phyloP scores from a whole-genome alignment of 2,797 vertebrate species.

The Microctenopoma steveboyesi region DNA sequence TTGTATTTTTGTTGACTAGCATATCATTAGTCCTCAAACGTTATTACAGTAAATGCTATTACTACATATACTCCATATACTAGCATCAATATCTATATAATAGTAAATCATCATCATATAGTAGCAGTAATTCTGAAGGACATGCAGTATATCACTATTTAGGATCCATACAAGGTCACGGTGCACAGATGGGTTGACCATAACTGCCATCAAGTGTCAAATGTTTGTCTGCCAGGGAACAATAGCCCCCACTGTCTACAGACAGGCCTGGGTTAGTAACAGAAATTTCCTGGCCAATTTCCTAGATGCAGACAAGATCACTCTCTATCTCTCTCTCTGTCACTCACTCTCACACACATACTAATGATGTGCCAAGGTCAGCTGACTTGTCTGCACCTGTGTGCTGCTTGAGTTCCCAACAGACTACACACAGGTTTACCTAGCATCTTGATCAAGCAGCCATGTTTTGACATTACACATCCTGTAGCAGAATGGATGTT shows the following conservation, averaged over 20 bases:
- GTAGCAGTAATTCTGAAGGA: neutral
- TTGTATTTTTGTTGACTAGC: neutral
- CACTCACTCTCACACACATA: slow-evolving; percentile 16
- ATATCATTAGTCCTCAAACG: no score
- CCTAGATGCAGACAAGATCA: slow-evolving; percentile 47
- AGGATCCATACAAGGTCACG: slow-evolving; percentile 28
- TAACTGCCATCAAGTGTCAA: slow-evolving; percentile 13
- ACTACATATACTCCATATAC: no score
- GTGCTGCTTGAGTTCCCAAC: slow-evolving; percentile 45
- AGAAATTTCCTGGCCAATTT: slow-evolving; percentile 52
- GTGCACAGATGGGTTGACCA: slow-evolving; percentile 11
- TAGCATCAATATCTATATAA: no score
- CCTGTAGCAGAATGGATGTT: slow-evolving; percentile 39
- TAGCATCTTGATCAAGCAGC: slow-evolving; percentile 28
- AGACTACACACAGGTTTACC: slow-evolving; percentile 24
- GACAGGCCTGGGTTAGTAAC: slow-evolving; percentile 32
- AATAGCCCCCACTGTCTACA: slow-evolving; percentile 58
- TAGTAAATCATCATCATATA: neutral
- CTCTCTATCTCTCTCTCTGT: slow-evolving; percentile 20
- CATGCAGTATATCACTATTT: slow-evolving; percentile 3
- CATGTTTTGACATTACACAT: slow-evolving; percentile 34
- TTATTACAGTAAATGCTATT: no score
- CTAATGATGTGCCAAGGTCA: slow-evolving; percentile 66
- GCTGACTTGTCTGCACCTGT: slow-evolving; percentile 35
- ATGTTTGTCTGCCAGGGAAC: slow-evolving; percentile 41